phyloP scores from a whole-genome alignment of 2,888 invertebrate genomes.

The Elysia crispata region DNA sequence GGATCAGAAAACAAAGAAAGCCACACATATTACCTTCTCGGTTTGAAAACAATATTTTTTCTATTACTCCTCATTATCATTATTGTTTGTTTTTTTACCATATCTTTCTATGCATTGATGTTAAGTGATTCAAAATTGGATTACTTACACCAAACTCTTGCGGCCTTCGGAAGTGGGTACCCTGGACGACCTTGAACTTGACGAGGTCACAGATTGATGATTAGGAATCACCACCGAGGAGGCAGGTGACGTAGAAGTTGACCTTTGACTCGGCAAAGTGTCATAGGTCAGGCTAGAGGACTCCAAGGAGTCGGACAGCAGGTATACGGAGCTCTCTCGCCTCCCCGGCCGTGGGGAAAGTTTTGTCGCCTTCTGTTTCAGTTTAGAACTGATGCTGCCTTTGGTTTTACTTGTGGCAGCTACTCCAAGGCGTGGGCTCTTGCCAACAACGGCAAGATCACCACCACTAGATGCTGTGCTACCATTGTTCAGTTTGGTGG shows the following conservation, averaged over 20 bases:
- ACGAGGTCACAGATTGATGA: not conserved
- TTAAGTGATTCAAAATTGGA: not conserved
- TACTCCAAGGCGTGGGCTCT: no score
- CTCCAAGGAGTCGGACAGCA: not conserved
- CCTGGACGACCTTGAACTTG: constrained; percentile 9
- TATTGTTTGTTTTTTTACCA: not conserved
- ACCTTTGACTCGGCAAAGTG: not conserved
- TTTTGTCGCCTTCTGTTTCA: no score
- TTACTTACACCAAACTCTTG: not conserved
- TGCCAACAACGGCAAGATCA: no score
- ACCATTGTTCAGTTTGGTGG: not conserved
- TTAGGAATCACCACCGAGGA: not conserved
- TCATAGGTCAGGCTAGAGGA: not conserved
- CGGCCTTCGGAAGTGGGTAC: not conserved
- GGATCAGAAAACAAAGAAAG: not conserved
- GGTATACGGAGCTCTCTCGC: constrained; percentile 19
- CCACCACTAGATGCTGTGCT: not conserved
- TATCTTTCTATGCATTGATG: not conserved
- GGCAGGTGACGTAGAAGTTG: no score
- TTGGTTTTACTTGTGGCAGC: no score
- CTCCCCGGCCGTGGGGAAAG: not conserved
- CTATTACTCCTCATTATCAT: not conserved
- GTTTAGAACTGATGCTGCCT: no score
- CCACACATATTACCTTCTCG: no score
- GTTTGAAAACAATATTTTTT: no score